Evolutionary conservation across 1,140 invertebrate species (phyloP).

Genomic region (Solenopsis invicta): DNA sequence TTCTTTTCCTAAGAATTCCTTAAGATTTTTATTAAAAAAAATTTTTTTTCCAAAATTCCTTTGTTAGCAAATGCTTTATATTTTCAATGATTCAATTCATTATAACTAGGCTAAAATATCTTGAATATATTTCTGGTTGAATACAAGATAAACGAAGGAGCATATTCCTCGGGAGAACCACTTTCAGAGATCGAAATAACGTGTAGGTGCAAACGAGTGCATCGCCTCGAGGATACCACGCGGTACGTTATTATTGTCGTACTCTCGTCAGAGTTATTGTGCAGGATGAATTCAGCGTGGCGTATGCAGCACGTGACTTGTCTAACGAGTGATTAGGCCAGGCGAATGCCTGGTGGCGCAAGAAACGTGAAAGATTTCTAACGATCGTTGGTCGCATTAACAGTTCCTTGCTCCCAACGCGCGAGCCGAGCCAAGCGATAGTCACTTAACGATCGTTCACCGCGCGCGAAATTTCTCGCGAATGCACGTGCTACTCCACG

Average conservation of each 20-base stretch:
- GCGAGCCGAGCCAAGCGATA: constrained; percentile 22
- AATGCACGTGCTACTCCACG: constrained; percentile 73
- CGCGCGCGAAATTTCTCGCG: constrained; percentile 31
- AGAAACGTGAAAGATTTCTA: constrained; percentile 62
- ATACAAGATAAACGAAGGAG: not conserved
- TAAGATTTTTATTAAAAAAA: not conserved
- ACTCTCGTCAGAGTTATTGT: constrained; percentile 14
- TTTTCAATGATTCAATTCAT: constrained; percentile 5
- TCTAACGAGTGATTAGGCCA: constrained; percentile 58
- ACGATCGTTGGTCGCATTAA: constrained; percentile 50
- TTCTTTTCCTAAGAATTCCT: constrained; percentile 2
- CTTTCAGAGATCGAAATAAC: not conserved
- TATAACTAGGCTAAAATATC: not conserved
- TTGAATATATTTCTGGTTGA: not conserved
- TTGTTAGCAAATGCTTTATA: not conserved
- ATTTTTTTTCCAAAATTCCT: not conserved
- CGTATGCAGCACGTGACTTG: constrained; percentile 52
- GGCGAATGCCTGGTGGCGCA: constrained; percentile 46
- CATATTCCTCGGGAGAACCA: not conserved
- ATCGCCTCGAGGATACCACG: not conserved
- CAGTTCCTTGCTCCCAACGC: constrained; percentile 56
- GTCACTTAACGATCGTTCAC: constrained; percentile 53
- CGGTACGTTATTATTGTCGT: not conserved
- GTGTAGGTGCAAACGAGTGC: not conserved
- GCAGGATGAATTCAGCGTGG: constrained; percentile 37